Base-by-base conservation (phyloP, 2,113 vertebrate species). In the Baryphthengus martii region DNA sequence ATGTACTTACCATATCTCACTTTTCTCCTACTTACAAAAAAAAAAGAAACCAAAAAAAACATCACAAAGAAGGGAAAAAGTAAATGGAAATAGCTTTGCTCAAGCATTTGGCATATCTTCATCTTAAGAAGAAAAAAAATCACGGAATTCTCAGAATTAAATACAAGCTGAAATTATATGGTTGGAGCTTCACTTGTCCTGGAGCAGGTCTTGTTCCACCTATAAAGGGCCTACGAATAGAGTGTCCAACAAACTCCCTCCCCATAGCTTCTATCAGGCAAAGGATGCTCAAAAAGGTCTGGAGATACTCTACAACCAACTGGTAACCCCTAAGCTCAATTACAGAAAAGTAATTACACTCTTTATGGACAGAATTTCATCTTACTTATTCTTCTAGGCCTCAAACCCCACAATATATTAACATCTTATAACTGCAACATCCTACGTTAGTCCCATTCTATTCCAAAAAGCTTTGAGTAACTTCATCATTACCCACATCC, bases 11-110 rank as follows among this genome's bases (percentile, higher is more conserved):
- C 74, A 66, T 39, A 24, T 77, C 93, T 79, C 78, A 31, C 59
- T 31, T 85, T 72, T 91, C 91, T 95, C 91, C 89, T 88, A 33
- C 90, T 59, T 80, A 50, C 17, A 23, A 33, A 70, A 55, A 33
- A 42, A 55, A 68, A 88, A 53, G n/a, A n/a, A n/a, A n/a, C 49
- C 73, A 53, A 55, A 33, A 42, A 55, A 68, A 88, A 53, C 12
- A 87, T 87, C 0, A 0, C 58, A 50, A 42, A 65, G 53, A 3
- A 7, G 55, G 49, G 44, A 58, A 85, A 85, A 79, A 85, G 67
- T 40, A 84, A 95, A 65, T 12, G 73, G 52, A 79, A 95, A 88
- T 10, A 68, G 52, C 58, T 28, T 49, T 45, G 42, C 37, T 58
- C 62, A 62, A 81, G 39, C 10, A 50, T 17, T 74, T 59, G 45